Evolutionary conservation across 2,113 vertebrate genomes (phyloP), one percentile per base, ranked within the genome.

Genomic region (Takifugu bimaculatus): DNA sequence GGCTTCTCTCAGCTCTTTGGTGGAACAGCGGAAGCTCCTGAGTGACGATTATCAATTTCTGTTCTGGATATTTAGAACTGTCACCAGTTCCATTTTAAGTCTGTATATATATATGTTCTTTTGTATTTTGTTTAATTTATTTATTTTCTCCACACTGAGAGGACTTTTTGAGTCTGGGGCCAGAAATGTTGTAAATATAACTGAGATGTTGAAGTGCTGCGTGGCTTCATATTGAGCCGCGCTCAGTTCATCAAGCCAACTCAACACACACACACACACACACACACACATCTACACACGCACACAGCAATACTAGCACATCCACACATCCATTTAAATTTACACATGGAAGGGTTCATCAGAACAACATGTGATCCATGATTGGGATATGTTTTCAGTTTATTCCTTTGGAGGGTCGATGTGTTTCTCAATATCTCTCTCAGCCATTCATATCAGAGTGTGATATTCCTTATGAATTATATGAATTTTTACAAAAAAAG

Each of bases 401-500:
- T 86, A 65, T 84, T 88, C 85, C 75, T 90, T 90, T 85, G 80
- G 86, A 84, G 82, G 81, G 85, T 87, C 79, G 85, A 77, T 91
- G 88, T 91, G 87, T 89, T 91, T 87, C 83, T 87, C 90, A 87
- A 85, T 87, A 81, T 87, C 83, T 85, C 85, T 87, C 89, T 88
- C 86, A 89, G 87, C 86, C 88, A 87, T 88, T 81, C 85, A 78
- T 90, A 87, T 89, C 86, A 87, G 89, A 88, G 87, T 87, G 90
- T 91, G 88, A 89, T 88, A 86, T 85, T 89, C 88, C 88, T 88
- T 79, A 90, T 86, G 80, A 88, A 88, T 85, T 87, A 88, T 88
- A 88, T 88, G 86, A 85, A 83, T 90, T 91, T 92, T 91, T 90
- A 88, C 88, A 87, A 82, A 84, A 89, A 84, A 83, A 89, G 82